Percentiles rank a stretch among this genome's conserved stretches.
These are phyloP conservation scores for Oxycera nigricornis DNA, from an alignment of 2,888 invertebrate genomes.

Conservation along the genomic window DNA sequence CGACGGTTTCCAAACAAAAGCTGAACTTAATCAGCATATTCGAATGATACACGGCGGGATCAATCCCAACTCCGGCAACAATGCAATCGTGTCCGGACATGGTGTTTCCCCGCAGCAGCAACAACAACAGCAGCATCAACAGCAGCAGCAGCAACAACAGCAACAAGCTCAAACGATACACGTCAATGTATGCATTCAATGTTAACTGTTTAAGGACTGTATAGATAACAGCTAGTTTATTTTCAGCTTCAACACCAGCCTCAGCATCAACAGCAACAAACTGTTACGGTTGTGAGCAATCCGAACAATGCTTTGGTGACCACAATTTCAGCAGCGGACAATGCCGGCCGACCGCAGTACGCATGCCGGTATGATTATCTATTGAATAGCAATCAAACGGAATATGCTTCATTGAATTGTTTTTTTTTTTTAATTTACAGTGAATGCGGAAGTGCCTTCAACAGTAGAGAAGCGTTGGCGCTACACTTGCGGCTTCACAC, in stretches of 20 bases:
- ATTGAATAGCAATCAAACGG: no score
- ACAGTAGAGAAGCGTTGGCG: conserved; percentile 77
- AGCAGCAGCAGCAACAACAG: conserved; percentile 54
- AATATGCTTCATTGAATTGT: neutral
- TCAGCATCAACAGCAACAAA: conserved; percentile 58
- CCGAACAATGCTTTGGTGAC: conserved; percentile 59
- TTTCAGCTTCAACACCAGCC: conserved; percentile 46
- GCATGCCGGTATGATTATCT: conserved; percentile 62
- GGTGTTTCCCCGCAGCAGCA: conserved; percentile 51
- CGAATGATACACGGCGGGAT: conserved; percentile 65
- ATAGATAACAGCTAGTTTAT: neutral
- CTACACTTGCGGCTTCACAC: conserved; percentile 81
- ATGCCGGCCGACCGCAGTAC: conserved; percentile 60
- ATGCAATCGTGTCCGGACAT: conserved; percentile 56
- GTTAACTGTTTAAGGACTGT: neutral
- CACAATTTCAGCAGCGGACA: conserved; percentile 59
- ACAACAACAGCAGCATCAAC: conserved; percentile 49
- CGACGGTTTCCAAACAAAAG: conserved; percentile 76
- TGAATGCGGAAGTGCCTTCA: conserved; percentile 71
- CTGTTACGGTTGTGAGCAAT: conserved; percentile 61
- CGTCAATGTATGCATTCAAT: conserved; percentile 13
- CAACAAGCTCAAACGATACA: conserved; percentile 39
- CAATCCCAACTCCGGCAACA: conserved; percentile 61
- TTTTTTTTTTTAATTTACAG: conserved; percentile 51
- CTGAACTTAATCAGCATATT: conserved; percentile 73